phyloP scores from a whole-genome alignment of 2,888 invertebrate species.

The Acanthosepion pharaonis region DNA sequence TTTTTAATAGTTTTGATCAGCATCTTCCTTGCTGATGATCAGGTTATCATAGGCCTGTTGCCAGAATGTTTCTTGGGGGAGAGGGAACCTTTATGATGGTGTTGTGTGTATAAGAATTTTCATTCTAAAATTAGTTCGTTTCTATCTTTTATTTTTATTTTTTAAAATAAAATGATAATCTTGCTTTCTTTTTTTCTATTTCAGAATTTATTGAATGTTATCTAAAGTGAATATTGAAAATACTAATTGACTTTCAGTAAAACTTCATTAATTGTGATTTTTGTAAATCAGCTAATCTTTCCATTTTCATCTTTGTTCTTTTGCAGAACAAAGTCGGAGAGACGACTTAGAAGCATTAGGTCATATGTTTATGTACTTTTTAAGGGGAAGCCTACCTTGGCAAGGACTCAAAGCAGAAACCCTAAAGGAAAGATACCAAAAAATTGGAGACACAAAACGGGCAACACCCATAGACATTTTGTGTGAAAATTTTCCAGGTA shows the following conservation, averaged over 20 bases:
- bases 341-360: constrained; percentile 99
- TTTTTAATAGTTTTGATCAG: too few relatives aligned
- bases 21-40: too few relatives aligned
- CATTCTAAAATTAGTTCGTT: neutral
- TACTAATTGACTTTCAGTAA: too few relatives aligned
- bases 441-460: constrained; percentile 99
- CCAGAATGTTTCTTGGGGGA: too few relatives aligned
- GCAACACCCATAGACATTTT: constrained; percentile 97
- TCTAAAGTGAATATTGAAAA: too few relatives aligned
- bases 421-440: constrained; percentile 98
- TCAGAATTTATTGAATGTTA: neutral
- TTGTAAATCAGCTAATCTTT: neutral
- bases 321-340: constrained; percentile 95
- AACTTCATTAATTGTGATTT: neutral
- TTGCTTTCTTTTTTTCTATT: neutral
- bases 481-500: constrained; percentile 82
- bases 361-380: constrained; percentile 99
- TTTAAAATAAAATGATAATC: neutral
- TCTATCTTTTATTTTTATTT: neutral
- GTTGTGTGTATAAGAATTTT: too few relatives aligned
- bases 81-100: too few relatives aligned
- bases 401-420: constrained; percentile 99
- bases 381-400: constrained; percentile 99
- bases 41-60: too few relatives aligned
- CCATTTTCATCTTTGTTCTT: constrained; percentile 45